These are phyloP conservation scores for Brachymystax lenok DNA, from an alignment of 2,797 vertebrate genomes.

Conservation along the genomic window DNA sequence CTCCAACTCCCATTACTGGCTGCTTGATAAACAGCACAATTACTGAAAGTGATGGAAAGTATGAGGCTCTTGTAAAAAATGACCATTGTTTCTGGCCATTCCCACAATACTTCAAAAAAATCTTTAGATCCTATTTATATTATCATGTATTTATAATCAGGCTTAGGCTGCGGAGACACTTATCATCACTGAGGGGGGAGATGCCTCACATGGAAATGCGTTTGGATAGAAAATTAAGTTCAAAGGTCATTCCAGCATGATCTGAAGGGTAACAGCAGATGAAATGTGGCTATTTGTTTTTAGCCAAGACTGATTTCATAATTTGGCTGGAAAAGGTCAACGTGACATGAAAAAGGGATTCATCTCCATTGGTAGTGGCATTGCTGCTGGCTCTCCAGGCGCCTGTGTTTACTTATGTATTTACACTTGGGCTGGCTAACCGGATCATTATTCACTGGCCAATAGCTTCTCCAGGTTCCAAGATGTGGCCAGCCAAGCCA, in stretches of 20 bases:
- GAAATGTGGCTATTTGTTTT: slow-evolving; percentile 94
- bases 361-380: slow-evolving; percentile 60
- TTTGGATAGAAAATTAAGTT: slow-evolving; percentile 88
- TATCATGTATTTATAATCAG: slow-evolving; percentile 78
- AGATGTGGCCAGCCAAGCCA: slow-evolving; percentile 16
- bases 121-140: slow-evolving; percentile 51
- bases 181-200: slow-evolving; percentile 66
- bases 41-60: not conserved
- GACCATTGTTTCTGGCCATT: slow-evolving; percentile 14
- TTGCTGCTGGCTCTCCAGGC: slow-evolving; percentile 45
- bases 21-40: not conserved
- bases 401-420: slow-evolving; percentile 52
- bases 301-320: slow-evolving; percentile 88
- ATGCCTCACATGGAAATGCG: slow-evolving; percentile 84
- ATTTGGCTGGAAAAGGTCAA: slow-evolving; percentile 89
- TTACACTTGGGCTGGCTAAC: slow-evolving; percentile 51
- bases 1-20: slow-evolving; percentile 59
- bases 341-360: slow-evolving; percentile 75
- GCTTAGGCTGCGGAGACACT: slow-evolving; percentile 72
- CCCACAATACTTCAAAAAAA: slow-evolving; percentile 24
- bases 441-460: slow-evolving; percentile 49
- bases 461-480: slow-evolving; percentile 30
- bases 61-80: slow-evolving; percentile 48
- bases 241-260: slow-evolving; percentile 77
- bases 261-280: slow-evolving; percentile 84